Evolutionary conservation across 2,888 invertebrate genomes (phyloP), one percentile per base, ranked within the genome.

Genomic region (Petrophora chlorosata): DNA sequence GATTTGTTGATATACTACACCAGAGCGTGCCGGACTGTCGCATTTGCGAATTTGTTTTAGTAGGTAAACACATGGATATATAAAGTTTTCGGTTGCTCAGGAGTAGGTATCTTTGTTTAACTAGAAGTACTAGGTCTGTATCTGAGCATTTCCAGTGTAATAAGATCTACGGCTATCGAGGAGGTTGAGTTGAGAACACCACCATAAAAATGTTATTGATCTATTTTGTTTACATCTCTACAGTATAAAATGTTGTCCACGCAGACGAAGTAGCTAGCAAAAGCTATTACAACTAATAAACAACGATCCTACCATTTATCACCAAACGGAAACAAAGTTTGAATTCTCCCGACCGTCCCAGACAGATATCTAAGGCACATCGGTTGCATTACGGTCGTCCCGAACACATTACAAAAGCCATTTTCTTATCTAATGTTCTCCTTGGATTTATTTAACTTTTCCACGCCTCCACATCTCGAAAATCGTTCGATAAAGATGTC

Each of bases 331-430:
- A 71, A 74, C 76, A 73, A 71, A 76, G 68, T 75, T 75, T 69
- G 67, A 73, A 66, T 70, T 63, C 63, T 59, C 66, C 62, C 74
- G 68, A 73, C 77, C 78, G 79, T 77, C 71, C 63, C 59, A 64
- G 76, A 80, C 83, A 81, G 76, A 82, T 79, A 85, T 82, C 75
- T 79, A 83, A 77, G 80, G 79, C 81, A 85, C 82, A 82, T 85
- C 79, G 83, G 85, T 80, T 87, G 87, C 88, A 85, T 87, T 85
- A 87, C 86, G 86, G 60, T 76, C 85, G 78, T 84, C 85, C 86
- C 85, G 81, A 88, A 88, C 76, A 89, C 89, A 89, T 89, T 90
- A 89, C 85, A 85, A 85, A 86, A 82, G 83, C 88, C 81, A 87
- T 90, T 88, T 79, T 82, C 81, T 86, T 89, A 88, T 89, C 89